Evolutionary conservation across 2,888 invertebrate species (phyloP), one percentile per base, ranked within the genome.

Genomic region (Acronicta psi): DNA sequence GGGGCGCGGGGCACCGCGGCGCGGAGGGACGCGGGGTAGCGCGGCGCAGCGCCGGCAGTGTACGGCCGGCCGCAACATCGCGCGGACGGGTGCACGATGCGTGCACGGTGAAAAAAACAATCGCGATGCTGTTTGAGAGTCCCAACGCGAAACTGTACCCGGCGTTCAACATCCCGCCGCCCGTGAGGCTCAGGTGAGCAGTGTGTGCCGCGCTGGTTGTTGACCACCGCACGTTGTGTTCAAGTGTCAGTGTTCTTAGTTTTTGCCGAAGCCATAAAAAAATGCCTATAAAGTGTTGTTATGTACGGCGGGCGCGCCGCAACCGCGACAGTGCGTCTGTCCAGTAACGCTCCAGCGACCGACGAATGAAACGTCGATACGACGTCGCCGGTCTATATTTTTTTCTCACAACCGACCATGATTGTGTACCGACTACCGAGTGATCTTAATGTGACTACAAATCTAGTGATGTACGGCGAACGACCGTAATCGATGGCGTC

Each of bases 61-160:
- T 81, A 82, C 91, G 89, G 90, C 91, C 88, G 87, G 86, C 85
- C 84, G 90, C 86, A 81, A 80, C 71, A 73, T 76, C 76, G 82
- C 60, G 81, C 82, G 86, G 84, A 88, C 89, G 86, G 72, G 79
- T 84, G 77, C 88, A 89, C 79, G 54, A 90, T 86, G 91, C 85
- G 87, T 84, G 85, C 85, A 83, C 91, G 87, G 90, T 91, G 89
- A 90, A 91, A 88, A 59, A 88, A 84, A 75, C 66, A 67, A 81
- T 84, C 89, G 89, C 90, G 88, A 96, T 96, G 96, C 93, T 96
- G 90, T 96, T 96, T 90, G 96, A 96, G 92, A 96, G 95, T 94
- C 96, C 96, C 85, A 95, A 95, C 85, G 96, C 96, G 90, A 95
- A 96, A 92, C 95, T 96, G 88, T 96, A 95, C 89, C 95, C 96